A percentile compares a stretch with the other conserved stretches of the same genome.
phyloP scores from a whole-genome alignment of 1,140 invertebrate species.

The Dinothrombium tinctorium region DNA sequence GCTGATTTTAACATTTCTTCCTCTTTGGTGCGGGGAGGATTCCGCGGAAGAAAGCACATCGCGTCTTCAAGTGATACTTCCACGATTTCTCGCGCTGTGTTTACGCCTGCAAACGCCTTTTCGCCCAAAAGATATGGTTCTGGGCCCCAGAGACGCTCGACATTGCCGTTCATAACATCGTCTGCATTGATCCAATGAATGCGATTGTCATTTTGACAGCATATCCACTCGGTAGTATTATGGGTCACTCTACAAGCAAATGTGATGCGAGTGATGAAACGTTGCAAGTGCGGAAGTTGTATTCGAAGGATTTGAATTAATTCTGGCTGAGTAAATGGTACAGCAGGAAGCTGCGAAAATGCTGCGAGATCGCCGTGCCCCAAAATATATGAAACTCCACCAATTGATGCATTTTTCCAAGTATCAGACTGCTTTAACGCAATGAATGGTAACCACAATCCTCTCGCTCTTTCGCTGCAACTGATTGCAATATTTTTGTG shows the following conservation, averaged over 20 bases:
- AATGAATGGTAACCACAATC: conserved; percentile 9
- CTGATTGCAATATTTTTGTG: conserved; percentile 6
- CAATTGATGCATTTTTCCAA: conserved; percentile 5
- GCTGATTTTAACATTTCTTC: conserved; percentile 9
- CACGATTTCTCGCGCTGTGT: not conserved
- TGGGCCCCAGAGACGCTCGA: conserved; percentile 8
- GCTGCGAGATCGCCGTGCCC: conserved; percentile 1
- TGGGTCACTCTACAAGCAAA: not conserved
- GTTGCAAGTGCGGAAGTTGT: conserved; percentile 7
- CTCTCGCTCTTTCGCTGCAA: not conserved
- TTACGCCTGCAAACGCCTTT: not conserved
- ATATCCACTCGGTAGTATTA: not conserved
- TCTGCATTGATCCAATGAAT: conserved; percentile 4
- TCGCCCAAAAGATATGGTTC: not conserved
- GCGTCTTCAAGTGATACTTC: conserved; percentile 7
- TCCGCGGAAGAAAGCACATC: conserved; percentile 2
- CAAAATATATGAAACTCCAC: conserved; percentile 3
- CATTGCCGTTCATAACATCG: conserved; percentile 4
- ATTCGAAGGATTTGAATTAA: conserved; percentile 8
- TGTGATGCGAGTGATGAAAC: conserved; percentile 8
- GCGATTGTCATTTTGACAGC: conserved; percentile 6
- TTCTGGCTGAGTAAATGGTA: not conserved
- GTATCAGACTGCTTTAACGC: conserved; percentile 2
- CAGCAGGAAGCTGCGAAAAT: not conserved
- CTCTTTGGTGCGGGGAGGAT: conserved; percentile 3